Conservation (phyloP, 2,888 invertebrate species). For the Amiota mariae region DNA sequence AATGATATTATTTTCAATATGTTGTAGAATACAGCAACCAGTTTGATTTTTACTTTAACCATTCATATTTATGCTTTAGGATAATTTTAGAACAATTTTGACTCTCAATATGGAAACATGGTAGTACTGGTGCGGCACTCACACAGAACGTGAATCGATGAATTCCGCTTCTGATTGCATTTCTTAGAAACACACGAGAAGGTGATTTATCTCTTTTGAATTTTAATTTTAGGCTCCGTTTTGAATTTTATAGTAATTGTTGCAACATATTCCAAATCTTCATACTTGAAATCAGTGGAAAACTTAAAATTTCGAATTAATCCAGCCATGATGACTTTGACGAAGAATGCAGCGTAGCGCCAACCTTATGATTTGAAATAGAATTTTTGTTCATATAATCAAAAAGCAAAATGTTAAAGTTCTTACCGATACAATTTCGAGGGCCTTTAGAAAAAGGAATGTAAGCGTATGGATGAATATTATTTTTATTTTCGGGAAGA, state of each 20-base stretch:
- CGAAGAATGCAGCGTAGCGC: slow-evolving; percentile 47
- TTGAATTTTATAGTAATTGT: background rate
- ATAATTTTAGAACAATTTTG: no score
- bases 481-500: slow-evolving; percentile 46
- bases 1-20: no score
- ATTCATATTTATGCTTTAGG: no score
- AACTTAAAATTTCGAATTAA: slow-evolving; percentile 40
- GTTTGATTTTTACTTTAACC: no score
- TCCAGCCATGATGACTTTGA: slow-evolving; percentile 44
- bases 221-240: background rate
- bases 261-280: slow-evolving; percentile 6
- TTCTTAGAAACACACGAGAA: no score
- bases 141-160: no score
- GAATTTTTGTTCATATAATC: no score
- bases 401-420: no score
- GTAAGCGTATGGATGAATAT: slow-evolving; percentile 53
- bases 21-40: no score
- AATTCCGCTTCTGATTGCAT: no score
- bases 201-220: slow-evolving; percentile 2
- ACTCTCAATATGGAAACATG: no score
- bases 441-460: slow-evolving; percentile 60
- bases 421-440: slow-evolving; percentile 58
- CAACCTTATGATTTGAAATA: slow-evolving; percentile 42
- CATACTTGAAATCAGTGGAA: slow-evolving; percentile 9
- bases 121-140: no score